Evolutionary conservation across 2,888 invertebrate genomes (phyloP), one percentile per base, ranked within the genome.

Genomic region (Tridacna crocea): DNA sequence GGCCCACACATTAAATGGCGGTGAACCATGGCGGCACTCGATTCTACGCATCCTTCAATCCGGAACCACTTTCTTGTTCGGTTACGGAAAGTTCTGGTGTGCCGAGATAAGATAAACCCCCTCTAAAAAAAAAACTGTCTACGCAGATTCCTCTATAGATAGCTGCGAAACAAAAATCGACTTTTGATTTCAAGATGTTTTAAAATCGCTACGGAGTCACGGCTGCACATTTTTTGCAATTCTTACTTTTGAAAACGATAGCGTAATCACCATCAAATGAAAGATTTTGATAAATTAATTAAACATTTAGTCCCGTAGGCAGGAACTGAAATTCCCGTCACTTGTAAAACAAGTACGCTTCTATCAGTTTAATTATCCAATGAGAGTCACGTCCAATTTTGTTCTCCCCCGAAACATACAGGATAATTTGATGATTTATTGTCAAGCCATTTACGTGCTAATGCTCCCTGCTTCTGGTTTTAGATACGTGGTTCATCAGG

Each of bases 31-130:
- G 70, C 19, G 70, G 70, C 70, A 70, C 70, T 70, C 51, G 70
- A 70, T 70, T 70, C 70, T 70, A 70, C 24, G n/a, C 17, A 51
- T 47, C 70, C 70, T 51, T n/a, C 70, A 51, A 70, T 51, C 70
- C 70, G 70, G 70, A 70, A 70, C 70, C 70, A 70, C 70, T 70
- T 70, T 70, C 70, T 70, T 70, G 70, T 70, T 70, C 51, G 70
- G 70, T 70, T 70, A 70, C 70, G 70, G 70, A 70, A 70, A 70
- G 70, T 70, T 70, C 70, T 70, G 70, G 70, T 70, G 51, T 70
- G 70, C 26, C 8, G 51, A 51, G 70, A 70, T 70, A 70, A 70
- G 70, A 70, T 70, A 70, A 70, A 24, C 51, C 36, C 36, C 36
- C 36, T 36, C 36, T 36, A 36, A 24, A 70, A 48, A 48, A 70